phyloP scores from a whole-genome alignment of 2,888 invertebrate genomes.

The Tipula lateralis region DNA sequence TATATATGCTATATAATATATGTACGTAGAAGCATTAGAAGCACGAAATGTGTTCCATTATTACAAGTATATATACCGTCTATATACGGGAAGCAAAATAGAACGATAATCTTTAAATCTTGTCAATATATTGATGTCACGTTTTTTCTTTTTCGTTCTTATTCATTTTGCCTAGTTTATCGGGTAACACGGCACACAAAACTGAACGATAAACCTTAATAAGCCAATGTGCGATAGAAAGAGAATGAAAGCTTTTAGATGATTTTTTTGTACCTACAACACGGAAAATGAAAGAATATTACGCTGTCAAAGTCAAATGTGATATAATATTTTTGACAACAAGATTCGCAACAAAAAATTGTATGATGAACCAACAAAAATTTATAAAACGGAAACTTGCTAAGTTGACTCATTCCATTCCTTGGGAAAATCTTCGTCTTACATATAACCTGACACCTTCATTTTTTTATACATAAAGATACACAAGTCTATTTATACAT shows the following conservation, averaged over 20 bases:
- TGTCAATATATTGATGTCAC: constrained; percentile 19
- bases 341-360: not conserved
- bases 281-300: not conserved
- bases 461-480: not conserved
- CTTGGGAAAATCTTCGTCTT: not conserved
- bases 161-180: not conserved
- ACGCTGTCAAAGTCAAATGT: constrained; percentile 6
- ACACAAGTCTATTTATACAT: too few relatives aligned
- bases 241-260: too few relatives aligned
- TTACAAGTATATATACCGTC: not conserved
- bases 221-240: too few relatives aligned
- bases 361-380: not conserved
- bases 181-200: not conserved
- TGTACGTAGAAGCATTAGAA: not conserved
- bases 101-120: constrained; percentile 6
- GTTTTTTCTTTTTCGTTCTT: not conserved
- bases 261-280: too few relatives aligned
- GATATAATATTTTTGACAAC: not conserved
- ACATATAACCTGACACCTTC: not conserved
- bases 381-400: not conserved
- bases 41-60: not conserved
- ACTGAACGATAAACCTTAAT: not conserved
- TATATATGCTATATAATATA: not conserved
- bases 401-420: not conserved
- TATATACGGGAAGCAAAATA: constrained; percentile 12